Percentiles rank a stretch among this genome's conserved stretches.
Conservation (phyloP, 2,113 vertebrate genomes). For the Grantiella picta region DNA sequence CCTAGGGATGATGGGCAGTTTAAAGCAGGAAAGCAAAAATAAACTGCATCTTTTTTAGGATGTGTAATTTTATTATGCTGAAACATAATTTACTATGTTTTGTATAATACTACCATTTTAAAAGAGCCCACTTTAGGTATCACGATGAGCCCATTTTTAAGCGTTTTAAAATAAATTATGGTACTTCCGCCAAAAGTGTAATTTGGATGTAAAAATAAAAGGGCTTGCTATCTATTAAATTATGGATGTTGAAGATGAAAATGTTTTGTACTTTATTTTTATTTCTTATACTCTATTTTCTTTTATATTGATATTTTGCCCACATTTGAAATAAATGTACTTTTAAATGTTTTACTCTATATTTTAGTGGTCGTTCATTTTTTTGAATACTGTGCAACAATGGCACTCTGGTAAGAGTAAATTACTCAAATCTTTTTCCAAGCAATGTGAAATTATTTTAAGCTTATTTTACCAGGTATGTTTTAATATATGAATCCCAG, state of each 20-base stretch:
- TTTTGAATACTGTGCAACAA: slow-evolving; percentile 54
- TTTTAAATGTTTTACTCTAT: slow-evolving; percentile 75
- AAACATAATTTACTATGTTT: slow-evolving; percentile 84
- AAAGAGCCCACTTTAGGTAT: slow-evolving; percentile 70
- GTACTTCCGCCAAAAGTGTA: slow-evolving; percentile 63
- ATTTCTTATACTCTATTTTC: slow-evolving; percentile 78
- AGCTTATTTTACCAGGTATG: slow-evolving; percentile 58
- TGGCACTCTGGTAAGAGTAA: slow-evolving; percentile 68
- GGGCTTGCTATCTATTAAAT: slow-evolving; percentile 78
- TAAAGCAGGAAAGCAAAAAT: slow-evolving; percentile 68
- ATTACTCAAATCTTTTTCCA: slow-evolving; percentile 64
- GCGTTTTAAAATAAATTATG: slow-evolving; percentile 67
- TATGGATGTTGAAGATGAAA: slow-evolving; percentile 74
- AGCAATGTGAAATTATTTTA: slow-evolving; percentile 55
- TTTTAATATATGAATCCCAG: slow-evolving; percentile 55
- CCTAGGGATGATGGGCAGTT: slow-evolving; percentile 41
- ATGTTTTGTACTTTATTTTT: slow-evolving; percentile 85
- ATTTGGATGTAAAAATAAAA: slow-evolving; percentile 73
- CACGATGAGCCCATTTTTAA: slow-evolving; percentile 62
- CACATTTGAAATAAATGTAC: slow-evolving; percentile 81
- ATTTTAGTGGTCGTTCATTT: slow-evolving; percentile 56
- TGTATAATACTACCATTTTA: slow-evolving; percentile 73
- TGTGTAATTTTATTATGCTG: slow-evolving; percentile 78
- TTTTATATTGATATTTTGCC: slow-evolving; percentile 79
- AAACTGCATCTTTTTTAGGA: slow-evolving; percentile 80